Evolutionary conservation across 1,140 invertebrate species (phyloP), one percentile per base, ranked within the genome.

Genomic region (Aethina tumida): DNA sequence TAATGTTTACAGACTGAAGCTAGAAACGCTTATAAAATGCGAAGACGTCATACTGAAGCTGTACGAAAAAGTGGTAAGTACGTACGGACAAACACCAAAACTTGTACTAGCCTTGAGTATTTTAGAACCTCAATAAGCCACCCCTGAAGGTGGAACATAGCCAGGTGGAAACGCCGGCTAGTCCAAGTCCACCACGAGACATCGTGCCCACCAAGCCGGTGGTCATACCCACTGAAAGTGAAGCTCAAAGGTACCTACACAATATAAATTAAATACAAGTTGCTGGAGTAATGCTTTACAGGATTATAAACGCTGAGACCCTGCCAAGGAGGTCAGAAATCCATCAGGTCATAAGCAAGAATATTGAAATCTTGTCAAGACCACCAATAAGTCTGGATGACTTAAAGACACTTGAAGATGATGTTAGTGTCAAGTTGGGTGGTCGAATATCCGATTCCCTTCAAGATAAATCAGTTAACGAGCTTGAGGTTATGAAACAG

Each of bases 31-130:
- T 18, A 56, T 68, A 14, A 73, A 74, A 57, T 77, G 75, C 49
- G 75, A 79, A 60, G 69, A 71, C 49, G 73, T 80, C 33, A 57
- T 80, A 5, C 56, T 70, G 15, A 79, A 73, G 58, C 63, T 79
- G 25, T 68, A 72, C 35, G 63, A 65, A 20, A 78, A 73, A 70
- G 71, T 76, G 70, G 76, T 64, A 67, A 64, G 50, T 69, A 42
- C 7, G 27, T 19, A 34, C 32, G 13, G 18, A 26, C n/a, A 22
- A 35, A 16, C 31, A 6, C 7, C 12, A 7, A 15, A 7, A 5
- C 8, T 38, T 31, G 35, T 8, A 13, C 21, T 31, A 32, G n/a
- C 27, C 13, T 29, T 13, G 6, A 29, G 12, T 29, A 8, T 29
- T 24, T 7, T 7, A 24, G 12, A 7, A 13, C 13, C 13, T 29